These are phyloP conservation scores for Heliocidaris erythrogramma DNA, from an alignment of 35 echinoderm and acorn worm genomes.

Conservation along the genomic window DNA sequence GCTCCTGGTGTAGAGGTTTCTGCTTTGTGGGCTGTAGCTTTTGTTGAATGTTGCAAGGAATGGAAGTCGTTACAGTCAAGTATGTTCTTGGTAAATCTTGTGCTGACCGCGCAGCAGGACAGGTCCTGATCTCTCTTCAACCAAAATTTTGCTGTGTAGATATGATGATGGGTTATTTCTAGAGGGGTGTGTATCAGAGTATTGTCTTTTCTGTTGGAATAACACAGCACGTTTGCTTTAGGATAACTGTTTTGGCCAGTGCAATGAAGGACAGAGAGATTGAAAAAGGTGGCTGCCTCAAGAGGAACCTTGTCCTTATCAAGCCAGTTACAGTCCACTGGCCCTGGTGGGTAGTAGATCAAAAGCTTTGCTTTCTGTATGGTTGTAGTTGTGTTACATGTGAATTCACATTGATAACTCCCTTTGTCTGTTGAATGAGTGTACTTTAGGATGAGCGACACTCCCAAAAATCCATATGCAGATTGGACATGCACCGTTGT, in stretches of 20 bases:
- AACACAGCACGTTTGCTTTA: neutral
- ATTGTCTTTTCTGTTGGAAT: neutral
- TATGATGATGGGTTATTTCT: neutral
- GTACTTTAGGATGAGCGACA: neutral
- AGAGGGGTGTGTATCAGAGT: conserved; percentile 11
- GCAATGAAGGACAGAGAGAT: neutral
- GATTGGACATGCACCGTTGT: neutral
- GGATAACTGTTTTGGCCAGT: neutral
- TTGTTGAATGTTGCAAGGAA: neutral
- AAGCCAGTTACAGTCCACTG: neutral
- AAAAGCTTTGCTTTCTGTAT: neutral
- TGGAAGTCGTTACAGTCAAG: conserved; percentile 18
- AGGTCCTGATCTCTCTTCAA: neutral
- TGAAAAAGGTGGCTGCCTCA: neutral
- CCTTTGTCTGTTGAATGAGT: neutral
- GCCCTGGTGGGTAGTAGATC: conserved; percentile 18
- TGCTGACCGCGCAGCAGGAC: neutral
- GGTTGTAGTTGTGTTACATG: neutral
- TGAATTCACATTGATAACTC: neutral
- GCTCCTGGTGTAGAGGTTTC: neutral
- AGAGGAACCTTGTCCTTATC: neutral
- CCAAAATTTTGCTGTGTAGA: neutral
- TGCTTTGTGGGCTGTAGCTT: neutral
- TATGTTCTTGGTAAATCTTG: neutral
- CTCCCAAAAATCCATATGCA: neutral